Evolutionary conservation across 2,797 vertebrate genomes (phyloP).

Genomic region (Scyliorhinus canicula): DNA sequence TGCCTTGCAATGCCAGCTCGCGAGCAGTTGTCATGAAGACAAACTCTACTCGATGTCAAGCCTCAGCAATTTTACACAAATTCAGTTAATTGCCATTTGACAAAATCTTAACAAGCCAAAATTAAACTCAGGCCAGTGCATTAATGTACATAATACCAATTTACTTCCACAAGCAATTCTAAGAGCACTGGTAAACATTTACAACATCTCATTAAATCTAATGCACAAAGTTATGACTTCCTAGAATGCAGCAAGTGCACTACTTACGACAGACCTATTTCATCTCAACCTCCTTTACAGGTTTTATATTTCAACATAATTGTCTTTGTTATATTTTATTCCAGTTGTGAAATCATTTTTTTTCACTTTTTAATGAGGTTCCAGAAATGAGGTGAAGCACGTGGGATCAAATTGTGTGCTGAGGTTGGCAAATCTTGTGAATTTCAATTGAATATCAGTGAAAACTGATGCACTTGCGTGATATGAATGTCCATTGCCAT

Average conservation of each 20-base stretch:
- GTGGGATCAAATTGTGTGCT: background rate
- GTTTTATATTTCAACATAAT: background rate
- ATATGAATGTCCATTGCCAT: background rate
- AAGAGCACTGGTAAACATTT: background rate
- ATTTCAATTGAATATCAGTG: background rate
- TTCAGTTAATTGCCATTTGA: background rate
- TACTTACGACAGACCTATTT: background rate
- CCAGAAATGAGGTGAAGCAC: background rate
- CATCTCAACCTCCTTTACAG: background rate
- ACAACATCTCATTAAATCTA: background rate
- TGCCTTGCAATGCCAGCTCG: background rate
- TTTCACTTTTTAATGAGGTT: background rate
- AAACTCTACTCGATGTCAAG: background rate
- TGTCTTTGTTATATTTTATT: background rate
- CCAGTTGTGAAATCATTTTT: background rate
- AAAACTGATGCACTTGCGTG: background rate
- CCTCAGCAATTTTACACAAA: background rate
- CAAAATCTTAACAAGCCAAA: background rate
- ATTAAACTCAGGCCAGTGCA: background rate
- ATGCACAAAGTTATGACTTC: background rate
- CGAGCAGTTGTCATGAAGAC: background rate
- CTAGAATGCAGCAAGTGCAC: background rate
- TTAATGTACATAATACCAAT: background rate
- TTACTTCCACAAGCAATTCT: background rate
- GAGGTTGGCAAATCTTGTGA: background rate